Conservation (phyloP, 1,140 invertebrate species). For the Tetragonula clypearis region DNA sequence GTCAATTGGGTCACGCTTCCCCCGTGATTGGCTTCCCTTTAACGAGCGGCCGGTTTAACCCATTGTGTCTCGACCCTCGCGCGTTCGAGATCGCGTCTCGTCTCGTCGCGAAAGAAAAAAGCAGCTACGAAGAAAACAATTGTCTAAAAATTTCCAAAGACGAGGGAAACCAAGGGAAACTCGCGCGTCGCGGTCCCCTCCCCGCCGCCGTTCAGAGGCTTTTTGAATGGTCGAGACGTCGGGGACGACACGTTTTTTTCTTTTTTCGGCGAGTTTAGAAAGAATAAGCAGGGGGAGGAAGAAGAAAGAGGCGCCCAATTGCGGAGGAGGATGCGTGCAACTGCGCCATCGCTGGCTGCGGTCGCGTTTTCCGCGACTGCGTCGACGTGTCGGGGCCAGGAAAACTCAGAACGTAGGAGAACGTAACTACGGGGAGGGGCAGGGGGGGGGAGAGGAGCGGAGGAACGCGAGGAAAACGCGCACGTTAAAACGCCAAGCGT, state of each 20-base stretch:
- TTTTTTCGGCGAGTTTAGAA: background rate
- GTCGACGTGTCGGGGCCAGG: slow-evolving; percentile 32
- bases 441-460: too few relatives aligned
- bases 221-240: too few relatives aligned
- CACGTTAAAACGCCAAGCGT: background rate
- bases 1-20: background rate
- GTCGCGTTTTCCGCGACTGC: slow-evolving; percentile 53
- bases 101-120: too few relatives aligned
- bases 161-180: background rate
- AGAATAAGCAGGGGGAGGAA: background rate
- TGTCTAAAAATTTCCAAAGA: too few relatives aligned
- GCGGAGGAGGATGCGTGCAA: slow-evolving; percentile 22
- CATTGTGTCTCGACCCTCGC: background rate
- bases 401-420: slow-evolving; percentile 4
- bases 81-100: too few relatives aligned
- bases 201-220: background rate
- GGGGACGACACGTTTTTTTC: too few relatives aligned
- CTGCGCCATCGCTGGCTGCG: slow-evolving; percentile 44
- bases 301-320: background rate
- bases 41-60: slow-evolving; percentile 3
- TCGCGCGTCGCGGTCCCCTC: too few relatives aligned
- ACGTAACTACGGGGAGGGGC: background rate
- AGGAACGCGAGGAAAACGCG: background rate
- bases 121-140: too few relatives aligned
- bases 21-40: background rate